phyloP scores from a whole-genome alignment of 2,888 invertebrate genomes.

The Carcina quercana region DNA sequence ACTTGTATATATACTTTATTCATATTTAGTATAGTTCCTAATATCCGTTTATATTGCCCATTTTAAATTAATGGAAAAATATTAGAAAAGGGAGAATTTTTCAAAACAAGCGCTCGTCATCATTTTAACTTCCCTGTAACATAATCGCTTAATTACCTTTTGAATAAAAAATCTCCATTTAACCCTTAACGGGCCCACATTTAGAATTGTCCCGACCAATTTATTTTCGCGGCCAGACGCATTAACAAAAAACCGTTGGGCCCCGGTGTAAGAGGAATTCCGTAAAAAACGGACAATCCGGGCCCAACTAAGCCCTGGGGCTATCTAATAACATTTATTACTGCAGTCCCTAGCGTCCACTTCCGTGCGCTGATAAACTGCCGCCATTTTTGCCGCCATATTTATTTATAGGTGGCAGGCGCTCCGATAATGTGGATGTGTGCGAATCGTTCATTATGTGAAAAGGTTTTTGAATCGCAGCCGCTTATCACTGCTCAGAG shows the following conservation, averaged over 20 bases:
- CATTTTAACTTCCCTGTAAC: too few relatives aligned
- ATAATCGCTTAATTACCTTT: conserved; percentile 6
- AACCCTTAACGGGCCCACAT: conserved; percentile 28
- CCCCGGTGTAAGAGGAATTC: conserved; percentile 48
- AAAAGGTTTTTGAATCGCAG: too few relatives aligned
- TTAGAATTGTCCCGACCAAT: conserved; percentile 54
- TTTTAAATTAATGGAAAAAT: too few relatives aligned
- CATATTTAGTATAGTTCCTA: too few relatives aligned
- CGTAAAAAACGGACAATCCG: conserved; percentile 53
- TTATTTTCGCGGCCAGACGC: conserved; percentile 65
- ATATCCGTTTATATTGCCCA: too few relatives aligned
- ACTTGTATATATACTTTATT: too few relatives aligned
- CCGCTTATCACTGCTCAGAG: too few relatives aligned
- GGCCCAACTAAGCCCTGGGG: conserved; percentile 66
- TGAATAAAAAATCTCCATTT: conserved; percentile 3
- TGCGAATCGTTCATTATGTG: conserved; percentile 48
- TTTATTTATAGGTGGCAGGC: conserved; percentile 73
- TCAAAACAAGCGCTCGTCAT: too few relatives aligned
- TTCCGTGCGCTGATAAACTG: conserved; percentile 72
- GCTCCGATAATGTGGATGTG: conserved; percentile 60
- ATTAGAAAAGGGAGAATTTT: too few relatives aligned
- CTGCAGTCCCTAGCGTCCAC: conserved; percentile 70
- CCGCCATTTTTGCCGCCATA: conserved; percentile 72
- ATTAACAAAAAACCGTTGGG: conserved; percentile 74
- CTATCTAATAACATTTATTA: conserved; percentile 76